A percentile compares a stretch with the other conserved stretches of the same genome.
These are phyloP conservation scores for Baryphthengus martii DNA, from an alignment of 2,113 vertebrate species.

Conservation along the genomic window DNA sequence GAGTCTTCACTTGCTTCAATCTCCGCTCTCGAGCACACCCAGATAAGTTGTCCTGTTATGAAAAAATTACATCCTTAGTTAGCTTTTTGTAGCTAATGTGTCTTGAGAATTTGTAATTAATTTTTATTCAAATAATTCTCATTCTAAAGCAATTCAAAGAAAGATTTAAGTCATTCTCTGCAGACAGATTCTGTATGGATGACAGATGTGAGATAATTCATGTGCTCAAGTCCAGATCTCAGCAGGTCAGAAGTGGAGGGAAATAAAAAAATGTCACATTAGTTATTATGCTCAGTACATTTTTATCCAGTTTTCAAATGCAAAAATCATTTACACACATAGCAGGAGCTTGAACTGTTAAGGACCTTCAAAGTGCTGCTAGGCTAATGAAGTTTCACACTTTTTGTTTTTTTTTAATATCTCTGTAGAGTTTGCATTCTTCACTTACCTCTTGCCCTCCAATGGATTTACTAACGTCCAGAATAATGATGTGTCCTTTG, in stretches of 20 bases:
- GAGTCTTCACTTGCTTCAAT: background rate
- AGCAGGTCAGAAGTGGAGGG: slow-evolving; percentile 23
- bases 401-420: background rate
- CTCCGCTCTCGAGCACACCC: background rate
- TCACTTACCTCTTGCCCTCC: background rate
- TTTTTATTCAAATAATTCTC: background rate
- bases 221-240: slow-evolving; percentile 33
- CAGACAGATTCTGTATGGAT: slow-evolving; percentile 5
- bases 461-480: background rate
- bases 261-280: slow-evolving; percentile 44
- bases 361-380: background rate
- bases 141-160: background rate
- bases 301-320: slow-evolving; percentile 15
- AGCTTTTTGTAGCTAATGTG: background rate
- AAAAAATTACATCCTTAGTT: background rate
- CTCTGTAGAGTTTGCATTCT: background rate
- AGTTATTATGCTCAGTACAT: slow-evolving; percentile 30
- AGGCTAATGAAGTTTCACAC: background rate
- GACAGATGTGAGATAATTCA: slow-evolving; percentile 24
- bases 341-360: background rate
- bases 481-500: background rate
- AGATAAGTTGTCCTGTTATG: background rate
- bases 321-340: background rate
- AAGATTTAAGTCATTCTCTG: background rate
- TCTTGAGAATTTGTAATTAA: background rate